Conservation (phyloP, 2,113 vertebrate species). For the Apteryx mantelli region DNA sequence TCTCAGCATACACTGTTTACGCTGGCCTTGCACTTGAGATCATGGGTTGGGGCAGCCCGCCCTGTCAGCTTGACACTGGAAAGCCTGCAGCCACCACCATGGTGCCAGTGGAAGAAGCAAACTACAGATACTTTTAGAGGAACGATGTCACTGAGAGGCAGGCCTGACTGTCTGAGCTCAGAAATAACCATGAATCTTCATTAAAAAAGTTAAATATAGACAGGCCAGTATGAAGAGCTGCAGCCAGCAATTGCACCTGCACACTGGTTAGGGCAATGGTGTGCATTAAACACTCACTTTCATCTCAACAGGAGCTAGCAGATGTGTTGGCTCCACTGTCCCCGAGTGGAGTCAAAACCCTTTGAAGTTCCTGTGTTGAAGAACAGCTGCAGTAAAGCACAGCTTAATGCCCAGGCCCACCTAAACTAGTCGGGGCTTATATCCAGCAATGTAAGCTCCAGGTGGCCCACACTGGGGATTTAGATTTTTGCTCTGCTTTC, state of each 20-base stretch:
- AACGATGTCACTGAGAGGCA: background rate
- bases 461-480: background rate
- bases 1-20: background rate
- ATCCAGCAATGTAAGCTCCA: background rate
- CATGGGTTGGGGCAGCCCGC: background rate
- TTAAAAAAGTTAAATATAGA: background rate
- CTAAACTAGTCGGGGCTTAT: background rate
- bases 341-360: background rate
- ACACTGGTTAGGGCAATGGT: background rate
- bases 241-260: constrained; percentile 19
- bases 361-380: constrained; percentile 12
- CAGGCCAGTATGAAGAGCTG: background rate
- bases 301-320: constrained; percentile 28
- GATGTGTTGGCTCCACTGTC: constrained; percentile 24
- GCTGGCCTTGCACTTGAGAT: background rate
- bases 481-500: background rate
- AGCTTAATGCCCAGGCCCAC: background rate
- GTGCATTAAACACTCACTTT: background rate
- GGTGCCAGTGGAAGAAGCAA: background rate
- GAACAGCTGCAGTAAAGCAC: background rate
- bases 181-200: background rate
- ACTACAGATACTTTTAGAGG: background rate
- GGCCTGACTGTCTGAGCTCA: background rate
- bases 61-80: background rate
- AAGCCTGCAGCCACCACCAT: background rate